These are phyloP conservation scores for Platichthys flesus DNA, from an alignment of 2,113 vertebrate genomes.

Conservation along the genomic window DNA sequence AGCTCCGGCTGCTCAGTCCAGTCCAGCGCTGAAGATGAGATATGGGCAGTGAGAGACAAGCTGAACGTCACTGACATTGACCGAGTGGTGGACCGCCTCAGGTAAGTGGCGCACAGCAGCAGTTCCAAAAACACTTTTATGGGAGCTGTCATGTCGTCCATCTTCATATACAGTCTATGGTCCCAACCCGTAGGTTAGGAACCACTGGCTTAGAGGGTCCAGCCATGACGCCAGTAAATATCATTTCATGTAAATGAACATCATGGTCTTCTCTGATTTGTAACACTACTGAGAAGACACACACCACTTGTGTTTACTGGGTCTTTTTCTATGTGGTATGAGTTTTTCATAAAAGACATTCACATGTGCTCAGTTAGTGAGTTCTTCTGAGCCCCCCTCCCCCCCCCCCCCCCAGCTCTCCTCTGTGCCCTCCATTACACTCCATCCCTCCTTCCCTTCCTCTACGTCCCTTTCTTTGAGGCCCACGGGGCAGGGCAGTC, in stretches of 20 bases:
- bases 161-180: background rate
- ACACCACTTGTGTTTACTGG: too few relatives aligned
- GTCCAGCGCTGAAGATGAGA: slow-evolving; percentile 72
- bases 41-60: slow-evolving; percentile 80
- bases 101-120: slow-evolving; percentile 72
- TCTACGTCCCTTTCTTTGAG: slow-evolving; percentile 48
- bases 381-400: background rate
- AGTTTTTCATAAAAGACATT: background rate
- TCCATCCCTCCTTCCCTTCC: slow-evolving; percentile 47
- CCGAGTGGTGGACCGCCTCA: slow-evolving; percentile 81
- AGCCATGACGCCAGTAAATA: too few relatives aligned
- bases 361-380: slow-evolving; percentile 1
- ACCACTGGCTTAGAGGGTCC: background rate
- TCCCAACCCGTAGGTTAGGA: background rate
- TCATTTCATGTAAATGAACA: too few relatives aligned
- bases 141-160: background rate
- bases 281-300: too few relatives aligned
- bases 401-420: slow-evolving; percentile 13
- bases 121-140: background rate
- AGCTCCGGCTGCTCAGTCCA: slow-evolving; percentile 50
- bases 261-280: too few relatives aligned
- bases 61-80: slow-evolving; percentile 84
- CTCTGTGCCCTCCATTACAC: slow-evolving; percentile 25
- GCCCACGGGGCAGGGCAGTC: slow-evolving; percentile 45
- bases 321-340: background rate